A percentile compares a stretch with the other conserved stretches of the same genome.
phyloP scores from a whole-genome alignment of 2,888 invertebrate genomes.

The Eristalis arbustorum region DNA sequence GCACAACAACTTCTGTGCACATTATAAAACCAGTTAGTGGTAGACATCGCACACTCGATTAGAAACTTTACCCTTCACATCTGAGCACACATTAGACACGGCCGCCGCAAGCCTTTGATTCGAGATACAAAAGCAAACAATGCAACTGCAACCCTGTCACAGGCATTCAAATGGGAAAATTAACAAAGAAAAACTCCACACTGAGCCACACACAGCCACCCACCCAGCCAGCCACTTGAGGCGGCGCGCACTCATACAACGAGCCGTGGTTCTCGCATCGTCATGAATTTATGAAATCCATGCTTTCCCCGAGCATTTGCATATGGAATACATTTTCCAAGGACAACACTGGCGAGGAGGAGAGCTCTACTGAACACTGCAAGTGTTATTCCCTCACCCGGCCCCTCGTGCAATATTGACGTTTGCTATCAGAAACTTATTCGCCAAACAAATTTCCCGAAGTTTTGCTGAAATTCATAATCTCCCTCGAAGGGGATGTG shows the following conservation, averaged over 20 bases:
- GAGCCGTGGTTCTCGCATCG: not conserved
- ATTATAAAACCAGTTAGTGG: not conserved
- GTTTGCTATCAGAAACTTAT: slow-evolving; percentile 66
- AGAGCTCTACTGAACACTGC: slow-evolving; percentile 40
- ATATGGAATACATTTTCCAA: slow-evolving; percentile 60
- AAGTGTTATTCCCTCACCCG: not conserved
- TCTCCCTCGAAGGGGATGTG: slow-evolving; percentile 48
- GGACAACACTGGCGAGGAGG: slow-evolving; percentile 46
- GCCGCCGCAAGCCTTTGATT: slow-evolving; percentile 23
- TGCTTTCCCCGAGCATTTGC: slow-evolving; percentile 39
- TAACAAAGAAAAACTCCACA: slow-evolving; percentile 37
- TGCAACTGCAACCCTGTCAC: not conserved
- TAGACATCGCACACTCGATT: not conserved
- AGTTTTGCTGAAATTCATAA: slow-evolving; percentile 51
- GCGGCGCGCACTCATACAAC: slow-evolving; percentile 11
- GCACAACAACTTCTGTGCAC: not conserved
- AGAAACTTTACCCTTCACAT: not conserved
- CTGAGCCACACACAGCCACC: slow-evolving; percentile 6
- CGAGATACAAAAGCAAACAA: not conserved
- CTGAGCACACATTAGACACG: not conserved
- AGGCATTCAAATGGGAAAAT: slow-evolving; percentile 17
- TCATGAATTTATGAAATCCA: slow-evolving; percentile 49
- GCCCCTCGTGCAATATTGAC: slow-evolving; percentile 47
- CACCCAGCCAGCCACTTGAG: slow-evolving; percentile 18
- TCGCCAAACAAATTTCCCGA: slow-evolving; percentile 58